phyloP scores from a whole-genome alignment of 1,140 invertebrate genomes.

The Steinernema feltiae region DNA sequence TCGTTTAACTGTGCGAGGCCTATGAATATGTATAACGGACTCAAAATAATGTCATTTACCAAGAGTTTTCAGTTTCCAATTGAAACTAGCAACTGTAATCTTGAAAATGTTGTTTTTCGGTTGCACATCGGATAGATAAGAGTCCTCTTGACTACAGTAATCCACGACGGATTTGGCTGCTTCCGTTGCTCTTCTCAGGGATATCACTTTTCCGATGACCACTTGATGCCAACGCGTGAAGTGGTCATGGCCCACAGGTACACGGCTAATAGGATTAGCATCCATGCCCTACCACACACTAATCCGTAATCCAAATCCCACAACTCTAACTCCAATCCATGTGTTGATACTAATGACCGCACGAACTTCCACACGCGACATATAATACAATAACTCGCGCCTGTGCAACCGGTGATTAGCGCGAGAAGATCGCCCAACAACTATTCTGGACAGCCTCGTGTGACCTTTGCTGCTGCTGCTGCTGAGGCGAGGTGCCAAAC shows the following conservation, averaged over 20 bases:
- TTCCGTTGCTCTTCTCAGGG: background rate
- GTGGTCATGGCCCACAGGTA: slow-evolving; percentile 11
- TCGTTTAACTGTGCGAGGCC: too few species aligned
- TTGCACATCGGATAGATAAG: background rate
- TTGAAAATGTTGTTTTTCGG: background rate
- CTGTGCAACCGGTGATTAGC: slow-evolving; percentile 10
- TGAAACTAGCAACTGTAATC: too few species aligned
- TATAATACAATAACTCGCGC: slow-evolving; percentile 11
- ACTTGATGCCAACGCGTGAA: slow-evolving; percentile 7
- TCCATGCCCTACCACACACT: too few species aligned
- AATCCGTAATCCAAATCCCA: too few species aligned
- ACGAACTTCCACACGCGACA: background rate
- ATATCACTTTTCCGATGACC: background rate
- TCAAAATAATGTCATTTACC: too few species aligned
- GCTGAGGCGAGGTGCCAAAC: slow-evolving; percentile 1
- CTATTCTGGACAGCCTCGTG: slow-evolving; percentile 1
- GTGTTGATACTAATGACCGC: background rate
- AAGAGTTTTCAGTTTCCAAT: too few species aligned
- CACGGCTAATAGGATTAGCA: slow-evolving; percentile 11
- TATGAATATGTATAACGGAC: too few species aligned
- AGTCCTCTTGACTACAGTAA: background rate
- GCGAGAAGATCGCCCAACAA: background rate
- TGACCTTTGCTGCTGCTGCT: background rate
- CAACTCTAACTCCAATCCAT: too few species aligned
- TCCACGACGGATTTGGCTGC: background rate